phyloP scores from a whole-genome alignment of 2,888 invertebrate species.

The Macrophya alboannulata region DNA sequence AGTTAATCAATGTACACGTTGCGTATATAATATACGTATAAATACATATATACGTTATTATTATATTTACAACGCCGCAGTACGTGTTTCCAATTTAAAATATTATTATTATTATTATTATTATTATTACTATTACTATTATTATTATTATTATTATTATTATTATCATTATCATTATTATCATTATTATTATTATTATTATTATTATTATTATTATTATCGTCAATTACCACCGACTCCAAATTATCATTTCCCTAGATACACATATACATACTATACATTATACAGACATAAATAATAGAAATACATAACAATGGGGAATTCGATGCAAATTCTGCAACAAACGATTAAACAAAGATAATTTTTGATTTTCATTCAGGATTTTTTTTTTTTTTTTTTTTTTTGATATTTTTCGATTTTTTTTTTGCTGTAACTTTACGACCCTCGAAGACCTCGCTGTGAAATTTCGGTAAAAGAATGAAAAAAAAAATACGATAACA shows the following conservation, averaged over 20 bases:
- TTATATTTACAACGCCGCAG: constrained; percentile 11
- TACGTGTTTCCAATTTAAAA: neutral
- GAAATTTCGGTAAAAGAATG: no score
- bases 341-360: neutral
- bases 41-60: neutral
- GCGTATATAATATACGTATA: neutral
- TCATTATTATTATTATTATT: constrained; percentile 45
- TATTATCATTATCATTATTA: constrained; percentile 42
- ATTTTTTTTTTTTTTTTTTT: neutral
- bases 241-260: constrained; percentile 47
- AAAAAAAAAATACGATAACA: no score
- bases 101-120: constrained; percentile 54
- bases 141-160: constrained; percentile 59
- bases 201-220: constrained; percentile 18
- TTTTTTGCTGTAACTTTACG: neutral
- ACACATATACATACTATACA: neutral
- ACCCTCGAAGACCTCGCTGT: no score
- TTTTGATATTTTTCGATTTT: neutral
- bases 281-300: neutral
- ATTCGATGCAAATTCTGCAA: neutral
- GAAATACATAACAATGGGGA: neutral
- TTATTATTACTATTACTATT: constrained; percentile 59
- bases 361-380: neutral
- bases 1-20: constrained; percentile 17
- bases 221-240: constrained; percentile 32